Evolutionary conservation across 1,140 invertebrate species (phyloP).

Genomic region (Oryctes rhinoceros): DNA sequence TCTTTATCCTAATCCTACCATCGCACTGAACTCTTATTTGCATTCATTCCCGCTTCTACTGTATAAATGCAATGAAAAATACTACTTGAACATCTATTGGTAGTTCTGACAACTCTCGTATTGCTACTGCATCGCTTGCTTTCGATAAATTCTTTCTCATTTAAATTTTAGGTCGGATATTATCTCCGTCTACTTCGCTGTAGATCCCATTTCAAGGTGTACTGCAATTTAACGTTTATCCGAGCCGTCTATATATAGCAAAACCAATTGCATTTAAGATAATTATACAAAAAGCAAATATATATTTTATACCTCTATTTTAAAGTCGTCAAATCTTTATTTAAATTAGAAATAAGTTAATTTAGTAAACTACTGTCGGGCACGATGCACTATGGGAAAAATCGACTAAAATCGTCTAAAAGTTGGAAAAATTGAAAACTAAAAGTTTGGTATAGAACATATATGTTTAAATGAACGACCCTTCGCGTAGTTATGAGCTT

Average conservation of each 20-base stretch:
- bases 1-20: constrained; percentile 49
- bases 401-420: no score
- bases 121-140: constrained; percentile 54
- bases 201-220: no score
- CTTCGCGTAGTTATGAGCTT: no score
- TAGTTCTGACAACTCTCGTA: constrained; percentile 55
- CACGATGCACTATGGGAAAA: no score
- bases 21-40: constrained; percentile 47
- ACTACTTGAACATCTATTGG: constrained; percentile 53
- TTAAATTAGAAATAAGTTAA: no score
- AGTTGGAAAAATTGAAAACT: no score
- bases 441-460: no score
- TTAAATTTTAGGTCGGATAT: constrained; percentile 59
- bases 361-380: no score
- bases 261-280: background rate
- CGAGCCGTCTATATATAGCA: background rate
- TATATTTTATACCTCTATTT: background rate
- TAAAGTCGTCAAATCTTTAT: no score
- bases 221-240: background rate
- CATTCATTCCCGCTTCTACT: constrained; percentile 45
- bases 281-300: background rate
- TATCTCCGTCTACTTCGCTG: constrained; percentile 46
- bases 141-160: constrained; percentile 56
- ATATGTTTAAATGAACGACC: no score
- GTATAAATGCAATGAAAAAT: constrained; percentile 58